A percentile compares a stretch with the other conserved stretches of the same genome.
These are phyloP conservation scores for Molanna angustata DNA, from an alignment of 2,888 invertebrate species.

Conservation along the genomic window DNA sequence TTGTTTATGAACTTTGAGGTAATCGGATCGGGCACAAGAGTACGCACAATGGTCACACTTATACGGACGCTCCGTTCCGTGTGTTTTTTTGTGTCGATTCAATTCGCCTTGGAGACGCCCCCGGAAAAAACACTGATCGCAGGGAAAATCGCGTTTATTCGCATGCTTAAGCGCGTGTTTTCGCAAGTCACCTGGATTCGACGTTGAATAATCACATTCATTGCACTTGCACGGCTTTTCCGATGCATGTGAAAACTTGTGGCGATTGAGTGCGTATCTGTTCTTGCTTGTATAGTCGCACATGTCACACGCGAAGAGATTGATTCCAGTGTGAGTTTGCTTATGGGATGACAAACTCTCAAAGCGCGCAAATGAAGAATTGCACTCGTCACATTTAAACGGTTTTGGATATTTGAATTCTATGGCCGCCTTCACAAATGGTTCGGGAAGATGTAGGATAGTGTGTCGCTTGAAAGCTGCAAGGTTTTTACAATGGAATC, in stretches of 20 bases:
- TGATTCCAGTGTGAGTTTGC: conserved; percentile 5
- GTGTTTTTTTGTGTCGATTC: conserved; percentile 7
- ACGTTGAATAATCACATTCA: background rate
- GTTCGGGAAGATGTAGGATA: background rate
- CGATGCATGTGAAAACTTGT: conserved; percentile 7
- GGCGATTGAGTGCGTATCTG: conserved; percentile 6
- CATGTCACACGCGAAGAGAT: conserved; percentile 8
- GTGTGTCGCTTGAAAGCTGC: conserved; percentile 3
- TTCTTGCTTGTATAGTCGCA: conserved; percentile 7
- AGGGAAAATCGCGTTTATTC: background rate
- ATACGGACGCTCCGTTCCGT: background rate
- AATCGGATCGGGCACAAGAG: conserved; percentile 9
- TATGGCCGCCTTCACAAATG: background rate
- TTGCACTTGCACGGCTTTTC: conserved; percentile 7
- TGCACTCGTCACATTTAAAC: conserved; percentile 1
- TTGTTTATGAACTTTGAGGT: conserved; percentile 13
- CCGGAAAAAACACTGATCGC: conserved; percentile 5
- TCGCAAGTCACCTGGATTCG: conserved; percentile 8
- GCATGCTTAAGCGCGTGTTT: conserved; percentile 9
- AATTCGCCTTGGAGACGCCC: conserved; percentile 4
- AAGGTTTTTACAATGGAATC: conserved; percentile 4
- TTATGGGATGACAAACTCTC: conserved; percentile 6
- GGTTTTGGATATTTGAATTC: conserved; percentile 9
- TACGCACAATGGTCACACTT: conserved; percentile 10
- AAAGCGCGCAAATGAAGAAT: conserved; percentile 1